phyloP scores from a whole-genome alignment of 2,888 invertebrate species.

The Papilio elwesi region DNA sequence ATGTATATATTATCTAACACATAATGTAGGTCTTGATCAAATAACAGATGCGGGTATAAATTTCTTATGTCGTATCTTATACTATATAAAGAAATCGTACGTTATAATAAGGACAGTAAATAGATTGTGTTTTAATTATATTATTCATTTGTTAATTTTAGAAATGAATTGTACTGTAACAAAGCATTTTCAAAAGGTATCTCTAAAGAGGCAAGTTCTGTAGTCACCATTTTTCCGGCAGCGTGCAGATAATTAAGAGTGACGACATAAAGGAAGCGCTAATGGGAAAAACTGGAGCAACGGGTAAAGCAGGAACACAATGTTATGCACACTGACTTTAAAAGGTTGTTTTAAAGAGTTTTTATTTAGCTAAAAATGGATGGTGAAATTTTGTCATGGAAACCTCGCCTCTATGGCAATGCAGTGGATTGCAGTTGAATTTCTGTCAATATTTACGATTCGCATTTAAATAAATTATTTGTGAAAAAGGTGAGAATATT shows the following conservation, averaged over 20 bases:
- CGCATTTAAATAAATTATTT: too few relatives aligned
- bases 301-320: conserved; percentile 5
- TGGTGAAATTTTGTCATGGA: conserved; percentile 18
- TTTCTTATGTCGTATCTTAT: too few relatives aligned
- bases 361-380: conserved; percentile 7
- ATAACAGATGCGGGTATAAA: too few relatives aligned
- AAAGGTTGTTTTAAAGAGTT: conserved; percentile 9
- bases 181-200: background rate
- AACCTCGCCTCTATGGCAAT: background rate
- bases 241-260: conserved; percentile 23
- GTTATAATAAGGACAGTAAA: too few relatives aligned
- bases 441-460: too few relatives aligned
- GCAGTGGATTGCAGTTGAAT: too few relatives aligned
- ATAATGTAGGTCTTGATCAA: too few relatives aligned
- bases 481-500: too few relatives aligned
- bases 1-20: too few relatives aligned
- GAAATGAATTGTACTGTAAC: background rate
- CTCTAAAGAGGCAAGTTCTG: background rate
- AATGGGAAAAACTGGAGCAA: conserved; percentile 22
- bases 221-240: conserved; percentile 3
- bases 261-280: conserved; percentile 27
- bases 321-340: conserved; percentile 15
- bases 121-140: too few relatives aligned
- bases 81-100: too few relatives aligned
- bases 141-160: background rate